Conservation (phyloP, 1,140 invertebrate species). For the Drosophila novamexicana region DNA sequence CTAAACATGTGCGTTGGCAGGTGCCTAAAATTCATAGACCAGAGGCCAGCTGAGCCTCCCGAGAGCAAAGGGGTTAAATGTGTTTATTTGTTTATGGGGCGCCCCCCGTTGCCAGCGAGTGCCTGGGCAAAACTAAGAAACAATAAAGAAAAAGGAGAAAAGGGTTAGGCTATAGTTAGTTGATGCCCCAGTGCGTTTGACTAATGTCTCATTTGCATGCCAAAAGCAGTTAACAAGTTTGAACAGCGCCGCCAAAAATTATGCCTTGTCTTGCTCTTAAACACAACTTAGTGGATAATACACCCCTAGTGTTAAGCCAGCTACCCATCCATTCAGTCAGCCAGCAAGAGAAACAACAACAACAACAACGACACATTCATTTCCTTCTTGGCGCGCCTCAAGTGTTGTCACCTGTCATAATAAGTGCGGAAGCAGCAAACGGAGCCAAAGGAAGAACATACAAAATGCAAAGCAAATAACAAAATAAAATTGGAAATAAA, state of each 20-base stretch:
- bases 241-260: conserved; percentile 62
- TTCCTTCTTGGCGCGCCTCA: conserved; percentile 79
- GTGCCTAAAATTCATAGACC: conserved; percentile 46
- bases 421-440: conserved; percentile 76
- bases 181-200: conserved; percentile 76
- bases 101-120: conserved; percentile 25
- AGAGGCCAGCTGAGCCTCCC: conserved; percentile 33
- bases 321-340: conserved; percentile 47
- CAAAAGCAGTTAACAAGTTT: conserved; percentile 83
- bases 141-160: conserved; percentile 13
- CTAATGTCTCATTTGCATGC: conserved; percentile 83
- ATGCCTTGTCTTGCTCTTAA: conserved; percentile 82
- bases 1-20: conserved; percentile 76
- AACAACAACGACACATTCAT: conserved; percentile 70
- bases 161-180: conserved; percentile 48
- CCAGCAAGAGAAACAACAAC: conserved; percentile 27
- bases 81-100: conserved; percentile 81
- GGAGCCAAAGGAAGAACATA: conserved; percentile 40
- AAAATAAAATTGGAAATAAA: background rate
- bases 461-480: conserved; percentile 34
- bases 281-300: conserved; percentile 83
- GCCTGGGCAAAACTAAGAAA: conserved; percentile 2
- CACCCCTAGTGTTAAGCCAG: conserved; percentile 77
- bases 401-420: conserved; percentile 83
- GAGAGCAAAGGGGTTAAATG: conserved; percentile 67